Conservation (phyloP, 2,888 invertebrate species). For the Omphaloscelis lunosa region DNA sequence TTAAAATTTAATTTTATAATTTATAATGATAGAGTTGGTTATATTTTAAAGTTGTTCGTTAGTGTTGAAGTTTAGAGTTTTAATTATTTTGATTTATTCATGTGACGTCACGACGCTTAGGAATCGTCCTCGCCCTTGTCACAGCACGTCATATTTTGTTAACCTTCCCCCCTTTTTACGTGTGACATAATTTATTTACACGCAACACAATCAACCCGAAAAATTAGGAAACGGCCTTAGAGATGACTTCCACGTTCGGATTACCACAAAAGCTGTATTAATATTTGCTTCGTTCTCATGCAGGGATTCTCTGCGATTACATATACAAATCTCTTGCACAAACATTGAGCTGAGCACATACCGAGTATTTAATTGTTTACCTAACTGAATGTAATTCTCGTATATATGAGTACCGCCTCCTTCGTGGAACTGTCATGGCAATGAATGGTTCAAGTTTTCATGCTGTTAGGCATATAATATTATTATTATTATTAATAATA, state of each 20-base stretch:
- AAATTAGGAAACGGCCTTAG: conserved; percentile 5
- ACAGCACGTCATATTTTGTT: background rate
- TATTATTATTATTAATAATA: too few species aligned
- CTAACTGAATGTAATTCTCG: conserved; percentile 34
- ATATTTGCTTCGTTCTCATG: conserved; percentile 40
- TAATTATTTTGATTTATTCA: background rate
- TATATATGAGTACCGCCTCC: background rate
- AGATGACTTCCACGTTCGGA: conserved; percentile 18
- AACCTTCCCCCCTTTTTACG: background rate
- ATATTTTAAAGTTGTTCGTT: background rate
- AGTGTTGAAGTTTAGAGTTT: too few species aligned
- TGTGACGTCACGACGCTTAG: background rate
- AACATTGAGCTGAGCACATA: conserved; percentile 36
- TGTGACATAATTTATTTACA: background rate
- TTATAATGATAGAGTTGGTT: background rate
- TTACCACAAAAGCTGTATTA: conserved; percentile 45
- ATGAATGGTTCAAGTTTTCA: conserved; percentile 1
- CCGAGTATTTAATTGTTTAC: conserved; percentile 50
- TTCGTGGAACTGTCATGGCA: background rate
- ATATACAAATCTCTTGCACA: conserved; percentile 49
- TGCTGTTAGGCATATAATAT: too few species aligned
- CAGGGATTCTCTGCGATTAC: conserved; percentile 38
- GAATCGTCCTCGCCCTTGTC: background rate
- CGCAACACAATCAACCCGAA: background rate
- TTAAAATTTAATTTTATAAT: too few species aligned